Conservation (phyloP, 92 coral and sea anemone species). For the Parazoanthus atlanticus region DNA sequence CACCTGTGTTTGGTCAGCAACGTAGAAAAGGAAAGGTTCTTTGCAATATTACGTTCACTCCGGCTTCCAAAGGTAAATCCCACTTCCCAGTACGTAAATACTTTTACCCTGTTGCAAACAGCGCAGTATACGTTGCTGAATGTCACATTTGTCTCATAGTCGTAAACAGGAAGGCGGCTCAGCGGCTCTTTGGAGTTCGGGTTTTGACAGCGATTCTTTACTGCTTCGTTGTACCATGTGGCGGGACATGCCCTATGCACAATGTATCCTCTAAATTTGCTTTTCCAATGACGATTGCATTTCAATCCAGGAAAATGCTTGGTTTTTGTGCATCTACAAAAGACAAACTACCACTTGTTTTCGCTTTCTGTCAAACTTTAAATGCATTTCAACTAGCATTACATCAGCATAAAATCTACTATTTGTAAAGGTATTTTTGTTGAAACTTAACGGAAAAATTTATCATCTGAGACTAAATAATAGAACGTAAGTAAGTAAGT, state of each 20-base stretch:
- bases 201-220: not conserved
- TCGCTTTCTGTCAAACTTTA: too few relatives aligned
- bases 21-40: not conserved
- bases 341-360: too few relatives aligned
- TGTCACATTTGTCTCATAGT: not conserved
- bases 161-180: not conserved
- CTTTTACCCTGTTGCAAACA: not conserved
- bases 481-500: too few relatives aligned
- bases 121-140: slow-evolving; percentile 2
- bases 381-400: too few relatives aligned
- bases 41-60: not conserved
- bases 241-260: not conserved
- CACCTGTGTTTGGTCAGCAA: not conserved
- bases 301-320: not conserved
- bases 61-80: not conserved
- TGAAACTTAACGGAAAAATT: too few relatives aligned
- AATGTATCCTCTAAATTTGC: not conserved
- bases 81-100: not conserved
- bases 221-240: not conserved
- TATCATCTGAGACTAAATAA: too few relatives aligned
- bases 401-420: too few relatives aligned
- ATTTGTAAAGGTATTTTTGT: too few relatives aligned
- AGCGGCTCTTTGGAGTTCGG: not conserved
- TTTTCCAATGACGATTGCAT: not conserved
- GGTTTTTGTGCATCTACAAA: not conserved